Evolutionary conservation across 2,797 vertebrate species (phyloP).

Genomic region (Diceros bicornis): DNA sequence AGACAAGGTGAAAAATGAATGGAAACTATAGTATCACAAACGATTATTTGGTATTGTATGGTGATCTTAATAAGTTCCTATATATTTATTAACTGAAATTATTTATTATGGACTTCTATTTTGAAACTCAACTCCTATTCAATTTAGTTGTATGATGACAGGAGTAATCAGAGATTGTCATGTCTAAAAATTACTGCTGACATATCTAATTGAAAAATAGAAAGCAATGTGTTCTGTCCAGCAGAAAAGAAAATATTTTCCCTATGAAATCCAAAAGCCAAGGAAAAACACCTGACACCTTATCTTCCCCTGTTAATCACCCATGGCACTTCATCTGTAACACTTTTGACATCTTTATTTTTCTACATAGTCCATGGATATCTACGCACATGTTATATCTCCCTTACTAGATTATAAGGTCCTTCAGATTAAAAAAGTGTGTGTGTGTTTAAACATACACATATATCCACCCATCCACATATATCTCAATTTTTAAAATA

Average conservation of each 20-base stretch:
- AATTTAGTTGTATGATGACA: background rate
- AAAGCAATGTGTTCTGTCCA: background rate
- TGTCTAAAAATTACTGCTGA: background rate
- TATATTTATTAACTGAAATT: background rate
- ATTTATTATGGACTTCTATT: background rate
- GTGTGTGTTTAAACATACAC: background rate
- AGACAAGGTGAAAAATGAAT: background rate
- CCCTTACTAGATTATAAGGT: background rate
- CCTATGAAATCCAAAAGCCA: background rate
- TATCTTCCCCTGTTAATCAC: background rate
- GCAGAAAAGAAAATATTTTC: slow-evolving; percentile 1
- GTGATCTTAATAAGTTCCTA: background rate
- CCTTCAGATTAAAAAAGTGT: background rate
- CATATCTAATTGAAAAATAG: background rate
- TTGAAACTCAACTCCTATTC: background rate
- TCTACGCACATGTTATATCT: background rate
- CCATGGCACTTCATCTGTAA: background rate
- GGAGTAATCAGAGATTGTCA: background rate
- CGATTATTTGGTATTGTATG: background rate
- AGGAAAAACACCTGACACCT: background rate
- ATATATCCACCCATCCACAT: background rate
- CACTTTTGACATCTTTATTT: background rate
- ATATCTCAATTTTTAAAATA: slow-evolving; percentile 22
- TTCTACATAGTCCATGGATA: background rate
- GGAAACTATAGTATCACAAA: background rate